Evolutionary conservation across 2,888 invertebrate genomes (phyloP).

Genomic region (Papilio elwesi): DNA sequence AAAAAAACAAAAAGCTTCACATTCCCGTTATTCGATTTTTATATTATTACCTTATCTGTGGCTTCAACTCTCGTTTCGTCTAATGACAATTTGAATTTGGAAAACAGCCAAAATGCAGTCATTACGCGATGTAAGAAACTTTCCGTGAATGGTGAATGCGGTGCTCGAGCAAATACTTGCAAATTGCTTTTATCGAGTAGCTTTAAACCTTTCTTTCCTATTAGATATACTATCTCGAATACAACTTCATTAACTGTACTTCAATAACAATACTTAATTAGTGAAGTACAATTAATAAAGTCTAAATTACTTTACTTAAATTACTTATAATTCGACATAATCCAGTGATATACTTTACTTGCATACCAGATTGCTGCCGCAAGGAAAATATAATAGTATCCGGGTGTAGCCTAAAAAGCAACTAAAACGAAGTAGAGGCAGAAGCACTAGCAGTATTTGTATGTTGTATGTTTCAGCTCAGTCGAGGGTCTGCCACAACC

Average conservation of each 20-base stretch:
- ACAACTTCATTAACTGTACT: background rate
- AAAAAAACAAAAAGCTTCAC: background rate
- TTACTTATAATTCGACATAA: too few species aligned
- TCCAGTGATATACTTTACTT: too few species aligned
- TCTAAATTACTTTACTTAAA: too few species aligned
- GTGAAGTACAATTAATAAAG: too few species aligned
- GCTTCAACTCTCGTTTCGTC: background rate
- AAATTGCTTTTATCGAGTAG: slow-evolving; percentile 18
- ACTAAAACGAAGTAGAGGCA: too few species aligned
- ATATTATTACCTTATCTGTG: slow-evolving; percentile 14
- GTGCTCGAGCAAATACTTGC: slow-evolving; percentile 15
- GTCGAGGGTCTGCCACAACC: too few species aligned
- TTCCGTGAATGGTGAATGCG: slow-evolving; percentile 7
- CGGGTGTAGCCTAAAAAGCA: too few species aligned
- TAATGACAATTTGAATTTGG: slow-evolving; percentile 23
- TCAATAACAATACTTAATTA: background rate
- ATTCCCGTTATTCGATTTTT: background rate
- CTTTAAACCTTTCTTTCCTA: slow-evolving; percentile 7
- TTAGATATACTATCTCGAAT: background rate
- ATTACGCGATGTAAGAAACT: slow-evolving; percentile 11
- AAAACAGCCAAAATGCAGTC: slow-evolving; percentile 15
- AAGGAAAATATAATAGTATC: too few species aligned
- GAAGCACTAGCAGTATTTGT: too few species aligned
- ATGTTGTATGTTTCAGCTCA: too few species aligned
- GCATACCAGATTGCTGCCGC: too few species aligned